Evolutionary conservation across 2,113 vertebrate species (phyloP), one percentile per base, ranked within the genome.

Genomic region (Melanocharis versteri): DNA sequence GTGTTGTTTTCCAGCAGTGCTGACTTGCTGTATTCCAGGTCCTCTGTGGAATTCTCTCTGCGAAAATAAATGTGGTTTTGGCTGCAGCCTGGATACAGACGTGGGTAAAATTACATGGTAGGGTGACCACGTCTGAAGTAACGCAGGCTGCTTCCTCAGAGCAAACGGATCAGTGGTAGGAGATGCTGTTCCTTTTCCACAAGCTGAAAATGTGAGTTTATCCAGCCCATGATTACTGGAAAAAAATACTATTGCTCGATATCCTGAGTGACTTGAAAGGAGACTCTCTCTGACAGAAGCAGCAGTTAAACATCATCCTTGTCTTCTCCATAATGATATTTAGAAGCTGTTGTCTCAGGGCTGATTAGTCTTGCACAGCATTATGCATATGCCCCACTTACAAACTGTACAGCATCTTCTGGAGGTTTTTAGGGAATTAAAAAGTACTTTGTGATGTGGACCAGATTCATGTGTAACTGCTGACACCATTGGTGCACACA

Each of bases 291-390:
- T 78, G 65, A 84, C 33, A 73, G 58, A 85, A 88, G 70, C 8
- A 83, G 91, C 71, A 86, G 60, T 93, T 83, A 54, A 90, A 68
- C 60, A 68, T 37, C 76, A 13, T 58, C 48, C 51, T 94, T 90
- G 42, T 72, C 71, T 93, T 51, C 51, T 77, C 88, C 42, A 4
- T 76, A 73, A 66, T 90, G 79, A 42, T 66, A 77, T 73, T 90
- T 88, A 73, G 82, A 83, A 68, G 75, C 91, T 50, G 42, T 77
- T 90, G 82, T 90, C 71, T 81, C 60, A 47, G 44, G 51, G 82
- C 87, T 94, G 85, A 56, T 82, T 62, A 27, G 76, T 61, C 71
- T 90, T 51, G 71, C 66, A 40, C 21, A 6, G 77, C 37, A 6
- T 87, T 89, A 82, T 71, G 48, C 28, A 4, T 79, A 21, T 73